These are phyloP conservation scores for Rotaria socialis DNA, from an alignment of 2,888 invertebrate species.

Conservation along the genomic window DNA sequence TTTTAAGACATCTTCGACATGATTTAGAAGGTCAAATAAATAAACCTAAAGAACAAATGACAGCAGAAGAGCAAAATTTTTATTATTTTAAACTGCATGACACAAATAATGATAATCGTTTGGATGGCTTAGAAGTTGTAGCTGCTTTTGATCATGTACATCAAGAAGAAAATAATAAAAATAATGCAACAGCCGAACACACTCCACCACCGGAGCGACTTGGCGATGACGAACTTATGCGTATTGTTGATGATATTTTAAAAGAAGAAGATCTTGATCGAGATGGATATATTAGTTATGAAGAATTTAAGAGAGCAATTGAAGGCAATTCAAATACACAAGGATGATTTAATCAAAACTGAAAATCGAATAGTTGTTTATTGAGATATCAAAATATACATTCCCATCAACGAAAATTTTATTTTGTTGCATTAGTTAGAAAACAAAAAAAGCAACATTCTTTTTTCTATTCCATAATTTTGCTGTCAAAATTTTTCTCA, in stretches of 20 bases:
- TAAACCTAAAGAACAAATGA: constrained; percentile 46
- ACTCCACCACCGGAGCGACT: background rate
- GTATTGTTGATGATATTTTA: constrained; percentile 43
- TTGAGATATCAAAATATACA: background rate
- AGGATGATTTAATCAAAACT: background rate
- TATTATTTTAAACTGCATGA: constrained; percentile 47
- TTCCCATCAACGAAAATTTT: background rate
- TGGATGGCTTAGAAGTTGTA: constrained; percentile 46
- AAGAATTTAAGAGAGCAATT: constrained; percentile 1
- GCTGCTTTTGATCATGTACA: constrained; percentile 45
- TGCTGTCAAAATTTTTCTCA: background rate
- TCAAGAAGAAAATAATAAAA: background rate
- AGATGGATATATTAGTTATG: constrained; percentile 41
- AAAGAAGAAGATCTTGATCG: constrained; percentile 45
- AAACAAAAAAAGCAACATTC: background rate
- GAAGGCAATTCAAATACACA: background rate
- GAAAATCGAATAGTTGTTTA: background rate
- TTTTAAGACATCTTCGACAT: background rate
- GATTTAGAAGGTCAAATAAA: constrained; percentile 43
- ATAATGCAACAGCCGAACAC: background rate
- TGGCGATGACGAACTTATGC: constrained; percentile 42
- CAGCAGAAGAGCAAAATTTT: constrained; percentile 46
- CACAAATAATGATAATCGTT: constrained; percentile 43
- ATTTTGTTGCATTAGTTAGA: background rate
- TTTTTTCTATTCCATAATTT: background rate